Evolutionary conservation across 2,888 invertebrate species (phyloP).

Genomic region (Cryptocephalus moraei): DNA sequence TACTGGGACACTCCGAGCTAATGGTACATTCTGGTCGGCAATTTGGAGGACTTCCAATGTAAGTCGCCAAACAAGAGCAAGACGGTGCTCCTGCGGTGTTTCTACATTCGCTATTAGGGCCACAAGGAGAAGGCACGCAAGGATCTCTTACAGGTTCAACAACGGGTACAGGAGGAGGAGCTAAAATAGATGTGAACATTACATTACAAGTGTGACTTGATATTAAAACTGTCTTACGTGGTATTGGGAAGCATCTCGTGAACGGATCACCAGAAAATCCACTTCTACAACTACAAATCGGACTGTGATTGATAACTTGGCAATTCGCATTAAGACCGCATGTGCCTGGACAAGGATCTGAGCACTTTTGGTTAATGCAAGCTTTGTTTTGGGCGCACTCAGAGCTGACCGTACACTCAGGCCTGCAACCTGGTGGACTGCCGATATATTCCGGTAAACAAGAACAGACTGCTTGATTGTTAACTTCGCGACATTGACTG

Average conservation of each 20-base stretch:
- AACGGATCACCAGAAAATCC: slow-evolving; percentile 65
- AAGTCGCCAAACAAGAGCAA: slow-evolving; percentile 49
- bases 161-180: slow-evolving; percentile 22
- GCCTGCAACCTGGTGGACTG: slow-evolving; percentile 60
- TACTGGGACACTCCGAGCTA: slow-evolving; percentile 50
- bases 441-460: slow-evolving; percentile 60
- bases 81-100: slow-evolving; percentile 48
- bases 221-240: slow-evolving; percentile 29
- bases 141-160: slow-evolving; percentile 40
- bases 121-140: slow-evolving; percentile 69
- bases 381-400: slow-evolving; percentile 50
- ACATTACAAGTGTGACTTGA: background rate
- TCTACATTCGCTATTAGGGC: slow-evolving; percentile 67
- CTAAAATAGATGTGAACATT: slow-evolving; percentile 15
- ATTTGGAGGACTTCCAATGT: slow-evolving; percentile 52
- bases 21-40: slow-evolving; percentile 57
- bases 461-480: slow-evolving; percentile 62
- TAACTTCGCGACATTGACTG: slow-evolving; percentile 46
- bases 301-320: slow-evolving; percentile 54
- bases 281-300: slow-evolving; percentile 52
- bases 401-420: slow-evolving; percentile 61
- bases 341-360: slow-evolving; percentile 43
- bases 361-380: slow-evolving; percentile 33
- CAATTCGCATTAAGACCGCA: slow-evolving; percentile 45
- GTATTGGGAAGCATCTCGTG: slow-evolving; percentile 51